These are phyloP conservation scores for Chionodraco myersi DNA, from an alignment of 2,113 vertebrate genomes.

Conservation along the genomic window DNA sequence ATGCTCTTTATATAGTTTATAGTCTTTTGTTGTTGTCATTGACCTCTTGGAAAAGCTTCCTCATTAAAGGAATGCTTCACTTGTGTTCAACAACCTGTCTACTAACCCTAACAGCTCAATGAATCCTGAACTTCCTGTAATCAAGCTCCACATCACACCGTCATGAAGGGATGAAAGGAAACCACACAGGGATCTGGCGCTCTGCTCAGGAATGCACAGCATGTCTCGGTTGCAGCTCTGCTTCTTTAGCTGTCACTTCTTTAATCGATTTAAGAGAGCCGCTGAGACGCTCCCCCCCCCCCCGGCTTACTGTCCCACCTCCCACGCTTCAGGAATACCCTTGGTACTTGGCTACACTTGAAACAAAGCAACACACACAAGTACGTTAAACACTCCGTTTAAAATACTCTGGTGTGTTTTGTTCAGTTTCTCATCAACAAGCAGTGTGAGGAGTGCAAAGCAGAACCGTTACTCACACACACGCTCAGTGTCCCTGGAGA, in stretches of 20 bases:
- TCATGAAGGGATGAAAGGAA: not conserved
- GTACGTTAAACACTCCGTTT: not conserved
- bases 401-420: not conserved
- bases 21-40: too few relatives aligned
- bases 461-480: slow-evolving; percentile 43
- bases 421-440: slow-evolving; percentile 18
- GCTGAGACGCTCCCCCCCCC: not conserved
- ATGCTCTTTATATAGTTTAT: too few relatives aligned
- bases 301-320: slow-evolving; percentile 7
- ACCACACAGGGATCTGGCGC: not conserved
- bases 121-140: not conserved
- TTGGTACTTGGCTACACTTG: not conserved
- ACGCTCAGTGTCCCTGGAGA: slow-evolving; percentile 26
- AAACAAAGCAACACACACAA: not conserved
- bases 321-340: not conserved
- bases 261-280: slow-evolving; percentile 47
- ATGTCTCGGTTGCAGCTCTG: slow-evolving; percentile 40
- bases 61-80: not conserved
- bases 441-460: slow-evolving; percentile 24
- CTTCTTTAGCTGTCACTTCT: slow-evolving; percentile 51
- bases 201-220: slow-evolving; percentile 41
- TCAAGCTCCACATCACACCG: not conserved
- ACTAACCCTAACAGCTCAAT: not conserved
- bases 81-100: not conserved
- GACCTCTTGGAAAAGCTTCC: too few relatives aligned